phyloP scores from a whole-genome alignment of 2,113 vertebrate genomes.

The Istiophorus platypterus region DNA sequence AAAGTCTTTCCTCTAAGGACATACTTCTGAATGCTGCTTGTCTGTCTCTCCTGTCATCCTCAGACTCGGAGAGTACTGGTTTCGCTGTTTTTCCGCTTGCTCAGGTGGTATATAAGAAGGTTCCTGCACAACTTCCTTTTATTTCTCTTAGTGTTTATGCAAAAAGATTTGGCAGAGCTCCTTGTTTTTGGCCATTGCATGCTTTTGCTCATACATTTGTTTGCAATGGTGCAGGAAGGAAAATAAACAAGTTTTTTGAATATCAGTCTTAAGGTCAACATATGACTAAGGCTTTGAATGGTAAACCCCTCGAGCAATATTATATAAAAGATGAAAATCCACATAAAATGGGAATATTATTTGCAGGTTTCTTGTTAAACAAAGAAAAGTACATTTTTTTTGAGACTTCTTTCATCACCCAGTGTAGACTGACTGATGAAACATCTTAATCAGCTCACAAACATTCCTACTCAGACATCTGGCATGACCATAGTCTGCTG shows the following conservation, averaged over 20 bases:
- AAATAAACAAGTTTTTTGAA: constrained; percentile 32
- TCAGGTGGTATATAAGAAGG: background rate
- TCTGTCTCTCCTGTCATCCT: constrained; percentile 7
- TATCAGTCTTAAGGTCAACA: background rate
- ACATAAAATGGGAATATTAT: background rate
- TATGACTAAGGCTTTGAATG: background rate
- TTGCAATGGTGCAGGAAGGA: constrained; percentile 32
- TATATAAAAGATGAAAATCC: background rate
- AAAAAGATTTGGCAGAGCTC: constrained; percentile 34
- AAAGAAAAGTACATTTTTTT: constrained; percentile 15
- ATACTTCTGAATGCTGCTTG: constrained; percentile 24
- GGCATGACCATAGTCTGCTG: constrained; percentile 9
- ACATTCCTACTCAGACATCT: constrained; percentile 30
- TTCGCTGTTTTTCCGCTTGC: constrained; percentile 14
- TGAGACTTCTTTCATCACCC: constrained; percentile 15
- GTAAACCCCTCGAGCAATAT: background rate
- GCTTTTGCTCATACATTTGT: constrained; percentile 54
- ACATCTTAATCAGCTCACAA: constrained; percentile 40
- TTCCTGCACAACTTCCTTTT: constrained; percentile 16
- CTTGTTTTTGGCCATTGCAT: constrained; percentile 24
- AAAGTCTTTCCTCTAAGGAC: constrained; percentile 50
- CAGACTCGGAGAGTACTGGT: background rate
- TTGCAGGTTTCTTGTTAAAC: constrained; percentile 8
- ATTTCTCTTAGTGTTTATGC: constrained; percentile 29
- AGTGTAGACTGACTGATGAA: background rate